phyloP scores from a whole-genome alignment of 2,888 invertebrate species.

The Melieria omissa region DNA sequence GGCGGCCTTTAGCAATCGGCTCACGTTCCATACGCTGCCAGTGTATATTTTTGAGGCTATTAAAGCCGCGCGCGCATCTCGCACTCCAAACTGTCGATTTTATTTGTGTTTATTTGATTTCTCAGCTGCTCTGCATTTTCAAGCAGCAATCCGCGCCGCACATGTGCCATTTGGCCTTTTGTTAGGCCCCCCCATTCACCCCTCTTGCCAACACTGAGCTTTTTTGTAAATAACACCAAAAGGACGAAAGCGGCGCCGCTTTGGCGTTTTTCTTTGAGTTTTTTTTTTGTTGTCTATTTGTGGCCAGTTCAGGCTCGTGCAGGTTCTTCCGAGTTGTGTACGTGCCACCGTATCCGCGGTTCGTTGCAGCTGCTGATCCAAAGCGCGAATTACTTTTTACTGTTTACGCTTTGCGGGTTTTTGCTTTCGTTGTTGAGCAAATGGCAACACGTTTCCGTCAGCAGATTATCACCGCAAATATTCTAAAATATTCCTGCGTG shows the following conservation, averaged over 20 bases:
- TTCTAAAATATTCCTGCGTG: too few relatives aligned
- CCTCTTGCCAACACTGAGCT: background rate
- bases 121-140: constrained; percentile 60
- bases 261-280: background rate
- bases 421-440: too few relatives aligned
- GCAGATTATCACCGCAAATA: too few relatives aligned
- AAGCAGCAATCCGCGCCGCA: constrained; percentile 46
- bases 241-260: background rate
- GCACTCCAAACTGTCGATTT: constrained; percentile 56
- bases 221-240: background rate
- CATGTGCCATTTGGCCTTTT: background rate
- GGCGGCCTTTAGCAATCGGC: constrained; percentile 43
- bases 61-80: constrained; percentile 20
- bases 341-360: too few relatives aligned
- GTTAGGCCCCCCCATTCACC: constrained; percentile 12
- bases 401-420: too few relatives aligned
- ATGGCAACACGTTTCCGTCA: too few relatives aligned
- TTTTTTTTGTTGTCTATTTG: background rate
- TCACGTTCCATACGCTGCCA: constrained; percentile 52
- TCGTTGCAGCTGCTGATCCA: too few relatives aligned
- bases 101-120: constrained; percentile 63
- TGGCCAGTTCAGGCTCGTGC: constrained; percentile 15
- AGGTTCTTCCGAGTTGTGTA: too few relatives aligned
- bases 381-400: too few relatives aligned
- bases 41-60: constrained; percentile 57